Evolutionary conservation across 2,888 invertebrate species (phyloP), one percentile per base, ranked within the genome.

Genomic region (Noctua janthina): DNA sequence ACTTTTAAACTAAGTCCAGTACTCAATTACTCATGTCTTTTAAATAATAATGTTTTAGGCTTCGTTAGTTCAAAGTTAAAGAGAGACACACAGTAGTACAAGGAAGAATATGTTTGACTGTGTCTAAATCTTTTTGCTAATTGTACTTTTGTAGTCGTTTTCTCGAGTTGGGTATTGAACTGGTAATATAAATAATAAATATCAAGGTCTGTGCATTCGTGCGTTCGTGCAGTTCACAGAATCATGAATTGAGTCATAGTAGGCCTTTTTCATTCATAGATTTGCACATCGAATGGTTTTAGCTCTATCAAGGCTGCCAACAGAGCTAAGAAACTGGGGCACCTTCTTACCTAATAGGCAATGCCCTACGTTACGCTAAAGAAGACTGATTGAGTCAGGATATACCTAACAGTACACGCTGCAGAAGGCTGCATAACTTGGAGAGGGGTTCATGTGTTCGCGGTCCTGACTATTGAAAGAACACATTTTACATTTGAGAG

Each of bases 161-260:
- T 51, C 15, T 29, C 29, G 11, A 35, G 8, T 46, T 43, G 13
- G 10, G 23, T 51, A 74, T 29, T 75, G 75, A 20, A 51, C 23
- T 78, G 49, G 23, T n/a, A 20, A 54, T 79, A 17, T 23, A 20
- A 39, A 39, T 39, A 11, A n/a, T n/a, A 56, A 56, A n/a, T 59
- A 59, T 23, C 51, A 79, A 79, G 79, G 54, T 13, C 35, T 66
- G 54, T 66, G 20, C 46, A 79, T 54, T 79, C 46, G 35, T 17
- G 78, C 67, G 46, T n/a, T 66, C 8, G 17, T 20, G 39, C 20
- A 79, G 66, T 54, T 54, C 54, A 66, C 17, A 54, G 43, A 46
- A 15, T 66, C 54, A n/a, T 66, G 35, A 11, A 59, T 59, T 59
- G 13, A n/a, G 59, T 20, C 1, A 56, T 59, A 59, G 35, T 59